Base-by-base conservation (phyloP, 2,797 vertebrate species). In the Coranthus polyacanthus region DNA sequence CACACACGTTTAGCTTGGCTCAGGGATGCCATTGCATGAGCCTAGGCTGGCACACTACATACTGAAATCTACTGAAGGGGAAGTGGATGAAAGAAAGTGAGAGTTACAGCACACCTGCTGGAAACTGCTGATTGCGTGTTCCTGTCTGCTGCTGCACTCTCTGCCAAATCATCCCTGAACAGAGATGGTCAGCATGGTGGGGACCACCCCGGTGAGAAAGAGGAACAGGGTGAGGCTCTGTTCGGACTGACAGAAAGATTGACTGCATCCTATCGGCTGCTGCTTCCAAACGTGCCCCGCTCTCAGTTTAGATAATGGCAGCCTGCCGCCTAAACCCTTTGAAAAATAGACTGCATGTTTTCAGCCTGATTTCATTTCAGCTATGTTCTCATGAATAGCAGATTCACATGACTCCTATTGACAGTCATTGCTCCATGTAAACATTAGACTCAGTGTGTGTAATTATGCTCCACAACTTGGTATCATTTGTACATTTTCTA, bases 41-140 rank as follows among this genome's bases (percentile, higher is more conserved):
- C 3, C 18, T 53, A 21, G 16, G 52, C 62, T 73, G 73, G 68
- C 67, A 70, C 44, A n/a, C 61, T 47, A 34, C 39, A 46, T 16
- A 61, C 26, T 60, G 38, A 8, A 16, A 59, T 51, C 26, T 64
- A 38, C 44, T 37, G 49, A 41, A 53, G 47, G 38, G 47, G 50
- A 51, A 44, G 51, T 47, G 52, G 42, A 58, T 62, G 52, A 59
- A 49, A 52, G 44, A 67, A 50, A 32, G n/a, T 11, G n/a, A 58
- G 65, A 68, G n/a, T 50, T 62, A 54, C 22, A 20, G 42, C 64
- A 73, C 86, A 92, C 89, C 87, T 89, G 84, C 85, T 88, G 78
- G 81, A 89, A 92, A 87, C 64, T 87, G 87, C 88, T 88, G 90
- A 92, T 73, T 54, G 68, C 11, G 13, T 55, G 69, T 87, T 90